phyloP scores from a whole-genome alignment of 1,140 invertebrate genomes.

The Drosophila mayri region DNA sequence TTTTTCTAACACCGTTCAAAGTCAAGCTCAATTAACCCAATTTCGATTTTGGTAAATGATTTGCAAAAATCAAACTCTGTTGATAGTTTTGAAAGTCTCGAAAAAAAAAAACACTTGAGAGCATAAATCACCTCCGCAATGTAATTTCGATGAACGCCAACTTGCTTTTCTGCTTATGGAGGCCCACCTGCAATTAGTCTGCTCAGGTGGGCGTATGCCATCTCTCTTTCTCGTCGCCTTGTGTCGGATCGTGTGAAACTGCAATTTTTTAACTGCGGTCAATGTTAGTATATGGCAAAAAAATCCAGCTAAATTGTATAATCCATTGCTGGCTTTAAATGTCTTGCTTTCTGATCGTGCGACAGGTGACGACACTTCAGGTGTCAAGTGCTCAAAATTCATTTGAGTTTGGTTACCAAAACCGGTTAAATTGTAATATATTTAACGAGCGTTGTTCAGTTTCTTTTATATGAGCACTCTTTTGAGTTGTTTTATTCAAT shows the following conservation, averaged over 20 bases:
- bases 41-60: constrained; percentile 58
- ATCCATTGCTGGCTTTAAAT: constrained; percentile 23
- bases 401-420: constrained; percentile 28
- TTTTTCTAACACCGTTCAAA: constrained; percentile 37
- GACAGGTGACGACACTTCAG: constrained; percentile 50
- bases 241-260: constrained; percentile 42
- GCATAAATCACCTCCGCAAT: constrained; percentile 67
- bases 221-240: not conserved
- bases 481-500: not conserved
- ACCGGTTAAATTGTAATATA: constrained; percentile 22
- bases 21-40: constrained; percentile 71
- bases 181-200: constrained; percentile 65
- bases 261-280: constrained; percentile 31
- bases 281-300: constrained; percentile 18
- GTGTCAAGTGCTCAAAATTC: constrained; percentile 67
- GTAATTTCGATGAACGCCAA: constrained; percentile 60
- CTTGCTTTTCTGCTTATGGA: constrained; percentile 33
- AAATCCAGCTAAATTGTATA: constrained; percentile 43
- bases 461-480: constrained; percentile 4
- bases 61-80: constrained; percentile 44
- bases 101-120: constrained; percentile 51
- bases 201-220: constrained; percentile 53
- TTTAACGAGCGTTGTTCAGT: constrained; percentile 30
- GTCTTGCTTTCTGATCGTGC: constrained; percentile 15
- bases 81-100: constrained; percentile 59